These are phyloP conservation scores for Alces alces DNA, from an alignment of 2,113 vertebrate genomes.

Conservation along the genomic window DNA sequence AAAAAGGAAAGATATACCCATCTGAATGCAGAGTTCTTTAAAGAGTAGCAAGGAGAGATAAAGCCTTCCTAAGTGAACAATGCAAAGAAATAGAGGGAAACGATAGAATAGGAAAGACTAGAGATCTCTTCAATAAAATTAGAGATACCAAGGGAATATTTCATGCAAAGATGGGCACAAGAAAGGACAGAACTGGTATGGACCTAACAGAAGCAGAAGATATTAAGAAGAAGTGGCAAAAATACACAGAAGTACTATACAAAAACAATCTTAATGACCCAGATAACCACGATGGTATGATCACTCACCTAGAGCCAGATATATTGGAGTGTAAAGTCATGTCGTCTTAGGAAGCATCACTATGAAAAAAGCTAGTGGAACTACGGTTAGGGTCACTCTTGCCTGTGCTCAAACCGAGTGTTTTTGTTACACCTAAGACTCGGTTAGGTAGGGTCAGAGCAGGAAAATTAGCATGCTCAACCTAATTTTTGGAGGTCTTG, in stretches of 20 bases:
- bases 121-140: not conserved
- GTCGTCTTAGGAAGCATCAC: not conserved
- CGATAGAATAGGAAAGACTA: not conserved
- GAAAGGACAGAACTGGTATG: not conserved
- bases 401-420: too few species aligned
- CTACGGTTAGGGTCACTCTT: too few species aligned
- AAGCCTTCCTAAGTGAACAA: not conserved
- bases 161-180: not conserved
- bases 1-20: not conserved
- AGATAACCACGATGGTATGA: not conserved
- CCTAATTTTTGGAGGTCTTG: too few species aligned
- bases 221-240: not conserved
- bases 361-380: not conserved
- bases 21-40: not conserved
- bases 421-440: too few species aligned
- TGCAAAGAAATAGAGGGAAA: not conserved
- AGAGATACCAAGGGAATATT: not conserved
- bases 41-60: not conserved
- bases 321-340: not conserved
- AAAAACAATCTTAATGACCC: not conserved
- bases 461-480: too few species aligned
- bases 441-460: too few species aligned
- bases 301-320: not conserved
- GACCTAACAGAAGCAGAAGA: not conserved
- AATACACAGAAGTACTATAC: not conserved